Evolutionary conservation across 1,140 invertebrate species (phyloP).

Genomic region (Aphelenchoides besseyi): DNA sequence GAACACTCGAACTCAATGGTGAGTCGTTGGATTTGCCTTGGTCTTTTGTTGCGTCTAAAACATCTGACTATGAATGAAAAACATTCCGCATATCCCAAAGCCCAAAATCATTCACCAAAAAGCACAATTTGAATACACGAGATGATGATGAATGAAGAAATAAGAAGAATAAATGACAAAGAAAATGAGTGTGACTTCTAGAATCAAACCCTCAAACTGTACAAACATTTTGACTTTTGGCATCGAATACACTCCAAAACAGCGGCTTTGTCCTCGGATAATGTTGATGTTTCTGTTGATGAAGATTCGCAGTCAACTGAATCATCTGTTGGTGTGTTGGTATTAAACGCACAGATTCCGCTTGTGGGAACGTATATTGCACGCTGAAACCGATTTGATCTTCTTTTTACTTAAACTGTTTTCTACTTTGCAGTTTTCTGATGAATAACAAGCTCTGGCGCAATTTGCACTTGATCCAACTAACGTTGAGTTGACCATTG

Average conservation of each 20-base stretch:
- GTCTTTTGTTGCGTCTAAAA: neutral
- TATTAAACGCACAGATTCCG: slow-evolving; percentile 6
- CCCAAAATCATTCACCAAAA: too few relatives aligned
- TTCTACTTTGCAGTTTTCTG: slow-evolving; percentile 7
- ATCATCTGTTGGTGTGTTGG: neutral
- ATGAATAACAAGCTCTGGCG: neutral
- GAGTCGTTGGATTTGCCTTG: slow-evolving; percentile 2
- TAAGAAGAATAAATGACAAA: too few relatives aligned
- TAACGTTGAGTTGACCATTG: slow-evolving; percentile 7
- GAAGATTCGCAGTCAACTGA: neutral
- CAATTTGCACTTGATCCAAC: neutral
- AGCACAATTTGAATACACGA: neutral
- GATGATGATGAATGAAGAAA: neutral
- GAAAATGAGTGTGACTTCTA: too few relatives aligned
- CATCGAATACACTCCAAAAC: slow-evolving; percentile 12
- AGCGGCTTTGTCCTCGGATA: neutral
- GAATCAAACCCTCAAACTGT: too few relatives aligned
- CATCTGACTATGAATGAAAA: neutral
- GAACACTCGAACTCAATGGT: slow-evolving; percentile 11
- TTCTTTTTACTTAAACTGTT: too few relatives aligned
- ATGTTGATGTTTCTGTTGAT: neutral
- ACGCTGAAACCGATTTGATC: too few relatives aligned
- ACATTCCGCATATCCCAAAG: neutral
- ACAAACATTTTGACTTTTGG: slow-evolving; percentile 16
- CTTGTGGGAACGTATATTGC: slow-evolving; percentile 17